Evolutionary conservation across 1,140 invertebrate genomes (phyloP).

Genomic region (Zaprionus taronus): DNA sequence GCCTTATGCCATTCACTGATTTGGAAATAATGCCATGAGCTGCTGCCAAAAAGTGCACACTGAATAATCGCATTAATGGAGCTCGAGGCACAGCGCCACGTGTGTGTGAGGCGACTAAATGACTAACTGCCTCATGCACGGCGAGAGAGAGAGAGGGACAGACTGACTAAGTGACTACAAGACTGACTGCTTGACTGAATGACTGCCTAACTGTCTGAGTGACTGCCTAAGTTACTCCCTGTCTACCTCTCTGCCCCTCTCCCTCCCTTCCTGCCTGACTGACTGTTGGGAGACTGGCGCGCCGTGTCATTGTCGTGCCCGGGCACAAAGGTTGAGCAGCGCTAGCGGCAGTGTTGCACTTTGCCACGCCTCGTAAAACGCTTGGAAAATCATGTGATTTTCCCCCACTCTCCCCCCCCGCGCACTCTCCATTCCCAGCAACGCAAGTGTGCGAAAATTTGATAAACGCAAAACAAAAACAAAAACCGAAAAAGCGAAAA

Average conservation of each 20-base stretch:
- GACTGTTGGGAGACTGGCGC: conserved; percentile 7
- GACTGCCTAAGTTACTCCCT: neutral
- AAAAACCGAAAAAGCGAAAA: conserved; percentile 11
- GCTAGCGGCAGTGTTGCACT: conserved; percentile 66
- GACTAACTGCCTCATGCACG: conserved; percentile 36
- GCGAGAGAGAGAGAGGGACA: conserved; percentile 19
- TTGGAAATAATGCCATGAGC: conserved; percentile 83
- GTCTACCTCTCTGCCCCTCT: neutral
- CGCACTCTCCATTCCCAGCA: conserved; percentile 37
- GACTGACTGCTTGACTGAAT: conserved; percentile 35
- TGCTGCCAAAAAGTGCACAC: conserved; percentile 74
- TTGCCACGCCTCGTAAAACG: conserved; percentile 67
- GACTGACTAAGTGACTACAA: conserved; percentile 36
- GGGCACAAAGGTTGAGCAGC: conserved; percentile 65
- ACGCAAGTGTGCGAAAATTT: conserved; percentile 82
- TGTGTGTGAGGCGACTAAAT: conserved; percentile 62
- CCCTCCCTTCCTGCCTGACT: neutral
- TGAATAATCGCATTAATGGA: conserved; percentile 81
- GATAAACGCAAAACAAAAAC: conserved; percentile 66
- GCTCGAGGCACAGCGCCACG: conserved; percentile 51
- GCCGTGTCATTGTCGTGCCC: conserved; percentile 74
- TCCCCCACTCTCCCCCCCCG: conserved; percentile 7
- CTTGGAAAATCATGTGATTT: conserved; percentile 73
- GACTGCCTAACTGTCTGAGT: conserved; percentile 28
- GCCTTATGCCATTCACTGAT: conserved; percentile 79